Evolutionary conservation across 2,113 vertebrate genomes (phyloP), one percentile per base, ranked within the genome.

Genomic region (Chauna torquata): DNA sequence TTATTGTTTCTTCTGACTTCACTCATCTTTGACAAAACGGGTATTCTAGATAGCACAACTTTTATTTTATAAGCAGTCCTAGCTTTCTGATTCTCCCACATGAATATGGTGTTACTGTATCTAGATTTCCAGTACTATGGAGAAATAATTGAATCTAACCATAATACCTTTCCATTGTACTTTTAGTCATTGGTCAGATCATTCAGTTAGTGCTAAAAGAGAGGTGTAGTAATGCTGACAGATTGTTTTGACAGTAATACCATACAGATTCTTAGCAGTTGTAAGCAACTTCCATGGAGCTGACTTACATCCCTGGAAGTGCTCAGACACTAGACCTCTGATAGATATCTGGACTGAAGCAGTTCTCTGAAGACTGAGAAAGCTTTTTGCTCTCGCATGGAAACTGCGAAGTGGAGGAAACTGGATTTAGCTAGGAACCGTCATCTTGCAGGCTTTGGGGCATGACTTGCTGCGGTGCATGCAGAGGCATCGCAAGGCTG

Each of bases 1-100:
- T 52, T 90, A 45, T 85, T 88, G 38, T 88, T 88, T 84, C 44
- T 79, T 91, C 52, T 76, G 80, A 49, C 52, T 84, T 92, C 36
- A 25, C 64, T 88, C 45, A 25, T 52, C 68, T 78, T 92, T 58
- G 55, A 47, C 72, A 44, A 44, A 88, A 57, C 13, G 62, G 24
- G 18, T 44, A 11, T 36, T 78, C 13, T 22, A 42, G 65, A 61
- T 55, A 64, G 59, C 40, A 42, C 12, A 18, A 24, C 17, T 88
- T 86, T 6, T 52, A 6, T 70, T 79, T 80, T 72, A 3, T 50
- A 59, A 55, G 42, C 38, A 20, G 27, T 54, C 57, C 80, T 59
- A 30, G 16, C n/a, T 78, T 93, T 94, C 50, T 81, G 9, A 11
- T 90, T 90, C 64, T 83, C 38, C 68, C 18, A 8, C 0, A 3